These are phyloP conservation scores for Drosophila repleta DNA, from an alignment of 1,140 invertebrate genomes.

Conservation along the genomic window DNA sequence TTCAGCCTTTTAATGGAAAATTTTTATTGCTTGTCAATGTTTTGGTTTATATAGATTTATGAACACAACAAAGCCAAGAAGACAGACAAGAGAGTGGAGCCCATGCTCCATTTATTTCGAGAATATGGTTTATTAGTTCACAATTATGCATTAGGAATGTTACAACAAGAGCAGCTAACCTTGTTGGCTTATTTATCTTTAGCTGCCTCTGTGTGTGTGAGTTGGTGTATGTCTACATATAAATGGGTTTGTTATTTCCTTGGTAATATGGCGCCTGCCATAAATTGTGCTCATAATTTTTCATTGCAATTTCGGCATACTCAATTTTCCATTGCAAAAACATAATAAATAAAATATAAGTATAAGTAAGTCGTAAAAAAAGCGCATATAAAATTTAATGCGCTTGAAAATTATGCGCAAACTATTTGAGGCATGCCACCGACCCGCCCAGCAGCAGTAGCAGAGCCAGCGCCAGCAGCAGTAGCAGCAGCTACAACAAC, in stretches of 20 bases:
- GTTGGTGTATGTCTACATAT: constrained; percentile 28
- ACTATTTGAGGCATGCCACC: constrained; percentile 66
- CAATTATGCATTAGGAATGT: constrained; percentile 3
- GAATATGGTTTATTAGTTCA: constrained; percentile 2
- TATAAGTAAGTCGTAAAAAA: constrained; percentile 68
- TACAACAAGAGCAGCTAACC: constrained; percentile 2
- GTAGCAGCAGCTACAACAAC: neutral
- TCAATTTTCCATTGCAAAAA: constrained; percentile 49
- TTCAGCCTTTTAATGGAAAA: constrained; percentile 55
- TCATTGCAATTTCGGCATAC: constrained; percentile 50
- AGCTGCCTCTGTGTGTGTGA: neutral
- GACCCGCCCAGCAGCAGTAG: neutral
- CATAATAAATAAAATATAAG: constrained; percentile 79
- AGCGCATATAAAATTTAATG: constrained; percentile 77
- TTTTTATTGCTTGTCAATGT: constrained; percentile 54
- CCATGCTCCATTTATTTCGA: constrained; percentile 6
- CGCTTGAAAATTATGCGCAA: constrained; percentile 77
- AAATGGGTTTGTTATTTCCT: constrained; percentile 64
- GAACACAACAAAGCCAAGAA: neutral
- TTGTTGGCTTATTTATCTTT: constrained; percentile 14
- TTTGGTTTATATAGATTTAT: constrained; percentile 16
- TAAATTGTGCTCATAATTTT: constrained; percentile 76
- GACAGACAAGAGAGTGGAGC: too few relatives aligned
- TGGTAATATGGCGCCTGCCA: constrained; percentile 58
- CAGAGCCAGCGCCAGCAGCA: neutral